Base-by-base conservation (phyloP, 2,113 vertebrate genomes). In the Oenanthe oenanthe region DNA sequence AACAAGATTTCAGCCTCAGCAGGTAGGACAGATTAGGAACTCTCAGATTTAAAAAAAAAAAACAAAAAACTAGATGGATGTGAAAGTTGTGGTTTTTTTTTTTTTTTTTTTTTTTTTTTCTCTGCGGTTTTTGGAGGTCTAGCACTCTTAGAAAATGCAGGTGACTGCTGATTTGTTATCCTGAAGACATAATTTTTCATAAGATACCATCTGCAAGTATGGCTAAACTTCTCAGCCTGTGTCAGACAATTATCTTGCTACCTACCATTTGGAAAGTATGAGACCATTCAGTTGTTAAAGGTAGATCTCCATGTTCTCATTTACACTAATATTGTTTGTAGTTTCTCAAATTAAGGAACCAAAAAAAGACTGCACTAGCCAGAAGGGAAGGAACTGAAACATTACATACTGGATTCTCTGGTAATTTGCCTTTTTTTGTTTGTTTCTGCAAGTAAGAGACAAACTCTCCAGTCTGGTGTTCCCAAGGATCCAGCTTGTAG, bases 381-480 rank as follows among this genome's bases (percentile, higher is more conserved):
- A 40, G 12, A 78, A 87, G 19, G 12, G 8, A 50, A 78, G 43
- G 48, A 81, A 13, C 6, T 63, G 48, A 81, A 74, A 29, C 1
- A 8, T 26, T 42, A 3, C 2, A 13, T 4, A 6, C 10, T 24
- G 5, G 7, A 19, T 86, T 71, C 83, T 72, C 28, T 53, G 12
- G 1, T 38, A 38, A 63, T 43, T 50, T 45, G 1, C 1, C 7
- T 54, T 43, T 42, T 57, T 57, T 10, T 28, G 2, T 67, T 82
- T 66, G 7, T 68, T 81, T 84, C 24, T 75, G 9, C 3, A 75
- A 81, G 13, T 63, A 42, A 42, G 2, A 28, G 19, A 18, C 19
- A 62, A 66, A 50, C 2, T n/a, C 5, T 83, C 8, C 2, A 8
- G 6, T 34, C 6, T 3, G 3, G 0, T 56, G 5, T 38, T 84